phyloP scores from a whole-genome alignment of 2,888 invertebrate genomes.

The Tinea pellionella region DNA sequence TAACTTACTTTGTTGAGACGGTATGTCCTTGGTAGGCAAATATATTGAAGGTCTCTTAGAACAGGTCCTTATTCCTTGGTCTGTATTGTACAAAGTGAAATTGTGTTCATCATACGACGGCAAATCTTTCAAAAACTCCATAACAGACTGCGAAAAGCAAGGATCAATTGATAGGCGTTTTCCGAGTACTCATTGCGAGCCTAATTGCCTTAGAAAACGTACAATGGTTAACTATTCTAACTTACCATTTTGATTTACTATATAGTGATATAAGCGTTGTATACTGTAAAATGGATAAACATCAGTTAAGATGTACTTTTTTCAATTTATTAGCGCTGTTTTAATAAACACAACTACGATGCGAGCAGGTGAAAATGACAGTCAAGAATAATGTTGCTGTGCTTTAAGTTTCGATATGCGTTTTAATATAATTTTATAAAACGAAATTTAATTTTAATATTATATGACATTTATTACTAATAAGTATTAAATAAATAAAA shows the following conservation, averaged over 20 bases:
- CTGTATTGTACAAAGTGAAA: slow-evolving; percentile 90
- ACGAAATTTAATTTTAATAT: too few relatives aligned
- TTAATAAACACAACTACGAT: neutral
- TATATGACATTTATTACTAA: too few relatives aligned
- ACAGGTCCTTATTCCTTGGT: slow-evolving; percentile 83
- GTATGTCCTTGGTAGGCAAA: slow-evolving; percentile 91
- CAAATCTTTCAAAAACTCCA: slow-evolving; percentile 90
- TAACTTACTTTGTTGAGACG: slow-evolving; percentile 88
- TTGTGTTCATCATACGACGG: slow-evolving; percentile 92
- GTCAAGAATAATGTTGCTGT: neutral
- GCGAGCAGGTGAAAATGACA: neutral
- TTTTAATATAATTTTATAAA: too few relatives aligned
- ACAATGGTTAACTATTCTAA: neutral
- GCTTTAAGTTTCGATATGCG: neutral
- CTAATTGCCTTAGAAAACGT: neutral
- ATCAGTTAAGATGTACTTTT: neutral
- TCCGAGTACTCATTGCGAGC: neutral
- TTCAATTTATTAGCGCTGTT: neutral
- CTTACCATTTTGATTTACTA: slow-evolving; percentile 42
- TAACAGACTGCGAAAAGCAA: slow-evolving; percentile 76
- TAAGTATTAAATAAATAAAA: too few relatives aligned
- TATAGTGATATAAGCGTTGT: slow-evolving; percentile 26
- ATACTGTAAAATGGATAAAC: neutral
- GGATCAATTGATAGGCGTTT: neutral
- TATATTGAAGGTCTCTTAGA: slow-evolving; percentile 91